Evolutionary conservation across 2,113 vertebrate genomes (phyloP).

Genomic region (Spea multiplicata): DNA sequence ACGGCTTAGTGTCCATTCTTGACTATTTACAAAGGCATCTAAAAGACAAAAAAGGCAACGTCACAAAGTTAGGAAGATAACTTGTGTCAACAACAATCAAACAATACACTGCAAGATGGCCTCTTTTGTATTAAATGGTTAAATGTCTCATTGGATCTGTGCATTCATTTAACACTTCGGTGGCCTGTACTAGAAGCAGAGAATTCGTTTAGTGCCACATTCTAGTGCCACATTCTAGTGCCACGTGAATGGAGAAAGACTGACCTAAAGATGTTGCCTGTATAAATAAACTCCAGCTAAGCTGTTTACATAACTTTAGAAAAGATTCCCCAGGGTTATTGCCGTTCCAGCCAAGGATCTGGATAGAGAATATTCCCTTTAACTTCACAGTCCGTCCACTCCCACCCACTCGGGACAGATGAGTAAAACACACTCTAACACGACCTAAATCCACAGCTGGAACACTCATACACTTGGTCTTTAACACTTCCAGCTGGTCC

Average conservation of each 20-base stretch:
- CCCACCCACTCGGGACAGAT: constrained; percentile 30
- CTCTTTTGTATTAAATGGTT: too few species aligned
- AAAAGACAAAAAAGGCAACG: constrained; percentile 58
- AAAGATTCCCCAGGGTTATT: neutral
- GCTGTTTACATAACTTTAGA: neutral
- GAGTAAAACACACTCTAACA: constrained; percentile 5
- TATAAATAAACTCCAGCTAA: neutral
- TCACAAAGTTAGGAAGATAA: neutral
- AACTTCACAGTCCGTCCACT: neutral
- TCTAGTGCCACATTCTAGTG: too few species aligned
- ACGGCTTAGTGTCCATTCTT: constrained; percentile 96
- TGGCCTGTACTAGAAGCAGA: too few species aligned
- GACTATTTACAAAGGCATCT: constrained; percentile 99
- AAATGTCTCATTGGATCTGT: too few species aligned
- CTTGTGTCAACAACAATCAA: too few species aligned
- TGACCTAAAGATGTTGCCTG: neutral
- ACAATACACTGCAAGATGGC: too few species aligned
- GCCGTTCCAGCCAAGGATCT: neutral
- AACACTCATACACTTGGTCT: constrained; percentile 13
- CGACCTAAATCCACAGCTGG: constrained; percentile 37
- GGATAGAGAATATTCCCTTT: constrained; percentile 16
- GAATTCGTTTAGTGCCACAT: too few species aligned
- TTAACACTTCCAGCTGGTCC: constrained; percentile 11
- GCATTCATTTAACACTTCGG: too few species aligned
- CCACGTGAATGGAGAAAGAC: neutral